These are phyloP conservation scores for Champsocephalus esox DNA, from an alignment of 2,797 vertebrate genomes.

Conservation along the genomic window DNA sequence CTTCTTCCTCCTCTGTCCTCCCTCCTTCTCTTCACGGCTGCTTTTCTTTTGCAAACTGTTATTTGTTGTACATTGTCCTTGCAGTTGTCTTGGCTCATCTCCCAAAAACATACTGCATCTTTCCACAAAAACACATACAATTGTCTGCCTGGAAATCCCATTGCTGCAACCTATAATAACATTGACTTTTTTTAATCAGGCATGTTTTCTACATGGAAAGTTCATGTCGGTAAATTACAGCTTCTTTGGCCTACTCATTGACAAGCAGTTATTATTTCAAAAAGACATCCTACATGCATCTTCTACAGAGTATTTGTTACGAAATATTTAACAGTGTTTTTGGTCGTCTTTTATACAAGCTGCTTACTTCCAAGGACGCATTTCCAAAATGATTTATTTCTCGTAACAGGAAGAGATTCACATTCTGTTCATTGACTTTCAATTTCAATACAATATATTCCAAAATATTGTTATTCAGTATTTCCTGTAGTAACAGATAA, in stretches of 20 bases:
- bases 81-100: slow-evolving; percentile 38
- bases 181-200: slow-evolving; percentile 22
- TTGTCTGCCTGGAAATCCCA: slow-evolving; percentile 14
- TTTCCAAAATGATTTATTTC: neutral
- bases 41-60: slow-evolving; percentile 58
- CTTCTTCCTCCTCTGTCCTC: slow-evolving; percentile 41
- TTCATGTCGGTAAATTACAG: slow-evolving; percentile 41
- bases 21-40: slow-evolving; percentile 35
- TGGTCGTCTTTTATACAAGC: neutral
- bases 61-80: slow-evolving; percentile 49
- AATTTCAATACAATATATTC: neutral
- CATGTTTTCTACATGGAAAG: slow-evolving; percentile 28
- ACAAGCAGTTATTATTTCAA: slow-evolving; percentile 28
- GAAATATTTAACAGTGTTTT: neutral
- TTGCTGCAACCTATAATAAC: slow-evolving; percentile 36
- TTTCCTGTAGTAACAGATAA: neutral
- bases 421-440: slow-evolving; percentile 1
- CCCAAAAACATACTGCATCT: slow-evolving; percentile 27
- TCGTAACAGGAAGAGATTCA: neutral
- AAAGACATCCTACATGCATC: neutral
- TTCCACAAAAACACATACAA: slow-evolving; percentile 24
- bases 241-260: slow-evolving; percentile 27
- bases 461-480: neutral
- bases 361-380: neutral
- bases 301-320: neutral